Percentiles rank a stretch among this genome's conserved stretches.
Evolutionary conservation across 2,888 invertebrate genomes (phyloP).

Genomic region (Oxycera nigricornis): DNA sequence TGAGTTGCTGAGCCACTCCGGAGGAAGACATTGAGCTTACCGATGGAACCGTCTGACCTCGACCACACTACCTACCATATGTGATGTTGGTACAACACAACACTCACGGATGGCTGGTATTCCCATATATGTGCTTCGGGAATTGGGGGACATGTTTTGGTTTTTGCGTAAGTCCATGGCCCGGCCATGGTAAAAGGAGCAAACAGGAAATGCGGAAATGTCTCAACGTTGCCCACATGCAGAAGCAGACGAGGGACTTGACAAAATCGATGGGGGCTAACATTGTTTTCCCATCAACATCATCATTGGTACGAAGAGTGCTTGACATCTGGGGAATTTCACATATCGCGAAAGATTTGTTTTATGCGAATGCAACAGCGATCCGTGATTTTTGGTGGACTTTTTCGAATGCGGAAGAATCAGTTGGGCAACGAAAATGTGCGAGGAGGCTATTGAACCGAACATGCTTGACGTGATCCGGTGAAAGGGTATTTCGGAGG

Average conservation of each 20-base stretch:
- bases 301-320: slow-evolving; percentile 12
- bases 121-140: slow-evolving; percentile 13
- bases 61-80: slow-evolving; percentile 7
- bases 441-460: slow-evolving; percentile 22
- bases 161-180: slow-evolving; percentile 8
- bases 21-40: slow-evolving; percentile 5
- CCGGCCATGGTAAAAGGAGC: background rate
- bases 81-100: background rate
- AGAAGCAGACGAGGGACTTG: background rate
- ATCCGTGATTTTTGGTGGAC: background rate
- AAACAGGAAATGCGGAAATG: slow-evolving; percentile 14
- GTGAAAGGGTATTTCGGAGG: background rate
- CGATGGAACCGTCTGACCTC: slow-evolving; percentile 20
- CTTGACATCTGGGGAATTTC: slow-evolving; percentile 21
- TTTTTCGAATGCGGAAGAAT: background rate
- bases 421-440: background rate
- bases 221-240: background rate
- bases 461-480: background rate
- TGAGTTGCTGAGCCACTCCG: background rate
- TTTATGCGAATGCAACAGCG: slow-evolving; percentile 21
- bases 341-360: slow-evolving; percentile 14
- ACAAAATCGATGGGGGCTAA: background rate
- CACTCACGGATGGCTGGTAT: background rate
- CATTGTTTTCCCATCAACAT: slow-evolving; percentile 29
- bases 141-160: slow-evolving; percentile 28